A percentile compares a stretch with the other conserved stretches of the same genome.
Evolutionary conservation across 2,888 invertebrate species (phyloP).

Genomic region (Itoplectis maculator): DNA sequence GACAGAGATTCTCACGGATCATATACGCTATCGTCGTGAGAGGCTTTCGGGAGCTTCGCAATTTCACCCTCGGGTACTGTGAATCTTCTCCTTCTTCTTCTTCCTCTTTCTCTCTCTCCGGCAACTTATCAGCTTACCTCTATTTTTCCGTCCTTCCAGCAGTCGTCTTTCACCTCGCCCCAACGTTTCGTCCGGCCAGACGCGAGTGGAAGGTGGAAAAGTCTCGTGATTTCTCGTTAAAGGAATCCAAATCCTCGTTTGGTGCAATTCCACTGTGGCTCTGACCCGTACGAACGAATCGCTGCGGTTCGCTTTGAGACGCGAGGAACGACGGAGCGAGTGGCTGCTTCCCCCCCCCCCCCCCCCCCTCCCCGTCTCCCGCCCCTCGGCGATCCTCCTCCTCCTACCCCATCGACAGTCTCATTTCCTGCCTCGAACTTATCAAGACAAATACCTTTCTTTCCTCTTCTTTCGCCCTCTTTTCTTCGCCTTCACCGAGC

Average conservation of each 20-base stretch:
- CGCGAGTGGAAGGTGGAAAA: slow-evolving; percentile 42
- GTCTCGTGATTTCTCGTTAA: slow-evolving; percentile 75
- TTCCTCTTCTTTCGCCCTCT: slow-evolving; percentile 31
- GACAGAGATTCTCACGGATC: slow-evolving; percentile 50
- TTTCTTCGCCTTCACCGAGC: slow-evolving; percentile 24
- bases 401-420: slow-evolving; percentile 77
- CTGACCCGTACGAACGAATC: slow-evolving; percentile 45
- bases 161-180: slow-evolving; percentile 11
- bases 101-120: background rate
- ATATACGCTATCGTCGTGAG: slow-evolving; percentile 29
- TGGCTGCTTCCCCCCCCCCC: background rate
- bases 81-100: slow-evolving; percentile 17
- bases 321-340: slow-evolving; percentile 48
- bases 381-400: too few relatives aligned
- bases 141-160: slow-evolving; percentile 48
- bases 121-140: slow-evolving; percentile 46
- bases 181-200: slow-evolving; percentile 20
- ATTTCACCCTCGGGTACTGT: slow-evolving; percentile 56
- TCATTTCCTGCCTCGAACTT: slow-evolving; percentile 79
- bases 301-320: slow-evolving; percentile 41
- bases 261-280: slow-evolving; percentile 63
- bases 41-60: slow-evolving; percentile 47
- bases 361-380: too few relatives aligned
- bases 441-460: slow-evolving; percentile 79
- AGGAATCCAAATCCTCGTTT: slow-evolving; percentile 75